Conservation (phyloP, 2,113 vertebrate species). For the Mustelus asterias region DNA sequence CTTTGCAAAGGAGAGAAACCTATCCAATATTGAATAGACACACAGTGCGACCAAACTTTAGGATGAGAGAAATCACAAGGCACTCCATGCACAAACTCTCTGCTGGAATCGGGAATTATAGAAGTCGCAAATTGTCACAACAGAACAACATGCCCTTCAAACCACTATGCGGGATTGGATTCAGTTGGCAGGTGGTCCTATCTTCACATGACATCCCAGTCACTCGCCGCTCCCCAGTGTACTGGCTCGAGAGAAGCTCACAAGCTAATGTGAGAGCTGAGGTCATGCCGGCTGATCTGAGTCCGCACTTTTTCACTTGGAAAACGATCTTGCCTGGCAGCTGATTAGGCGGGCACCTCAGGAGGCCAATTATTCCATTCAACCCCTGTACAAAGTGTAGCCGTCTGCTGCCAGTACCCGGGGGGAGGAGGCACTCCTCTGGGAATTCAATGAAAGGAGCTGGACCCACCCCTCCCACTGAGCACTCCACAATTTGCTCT, state of each 20-base stretch:
- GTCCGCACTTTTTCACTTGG: not conserved
- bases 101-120: not conserved
- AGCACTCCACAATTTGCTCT: not conserved
- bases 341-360: not conserved
- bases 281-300: not conserved
- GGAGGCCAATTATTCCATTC: conserved; percentile 30
- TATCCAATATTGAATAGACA: not conserved
- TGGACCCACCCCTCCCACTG: too few species aligned
- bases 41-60: not conserved
- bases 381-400: not conserved
- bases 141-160: not conserved
- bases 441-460: not conserved
- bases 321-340: not conserved
- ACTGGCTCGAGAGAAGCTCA: too few species aligned
- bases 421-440: not conserved
- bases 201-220: not conserved
- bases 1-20: not conserved
- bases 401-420: not conserved
- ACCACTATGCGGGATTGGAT: not conserved
- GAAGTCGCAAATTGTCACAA: not conserved
- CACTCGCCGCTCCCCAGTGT: not conserved
- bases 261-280: not conserved
- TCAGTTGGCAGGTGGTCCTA: not conserved
- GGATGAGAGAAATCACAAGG: not conserved
- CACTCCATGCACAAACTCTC: not conserved